phyloP scores from a whole-genome alignment of 2,113 vertebrate species.

The Protobothrops flavoviridis region DNA sequence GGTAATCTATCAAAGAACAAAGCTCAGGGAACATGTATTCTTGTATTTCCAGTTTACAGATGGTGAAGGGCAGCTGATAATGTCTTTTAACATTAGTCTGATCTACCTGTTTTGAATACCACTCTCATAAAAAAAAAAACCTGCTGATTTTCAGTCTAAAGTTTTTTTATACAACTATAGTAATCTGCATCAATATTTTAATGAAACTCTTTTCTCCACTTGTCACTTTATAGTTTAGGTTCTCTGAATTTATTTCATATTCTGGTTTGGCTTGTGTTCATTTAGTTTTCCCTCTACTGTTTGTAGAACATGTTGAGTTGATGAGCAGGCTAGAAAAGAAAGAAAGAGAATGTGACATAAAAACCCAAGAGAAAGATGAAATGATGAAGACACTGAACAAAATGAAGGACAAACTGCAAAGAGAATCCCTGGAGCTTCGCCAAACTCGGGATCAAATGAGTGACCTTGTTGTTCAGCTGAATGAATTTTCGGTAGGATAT shows the following conservation, averaged over 20 bases:
- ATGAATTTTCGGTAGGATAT: constrained; percentile 80
- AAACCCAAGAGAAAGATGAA: constrained; percentile 94
- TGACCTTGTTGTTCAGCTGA: constrained; percentile 85
- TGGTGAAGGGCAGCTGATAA: neutral
- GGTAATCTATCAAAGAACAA: neutral
- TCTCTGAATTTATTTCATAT: neutral
- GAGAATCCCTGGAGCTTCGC: constrained; percentile 90
- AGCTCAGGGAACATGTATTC: fast-evolving
- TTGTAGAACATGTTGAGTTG: constrained; percentile 87
- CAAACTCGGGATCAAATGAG: constrained; percentile 88
- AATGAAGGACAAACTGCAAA: constrained; percentile 98
- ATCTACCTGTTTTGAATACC: neutral
- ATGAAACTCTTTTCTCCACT: neutral
- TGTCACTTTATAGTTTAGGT: neutral
- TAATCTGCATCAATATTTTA: neutral
- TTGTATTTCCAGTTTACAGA: neutral
- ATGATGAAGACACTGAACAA: constrained; percentile 99
- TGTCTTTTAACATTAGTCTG: neutral
- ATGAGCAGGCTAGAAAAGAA: constrained; percentile 88
- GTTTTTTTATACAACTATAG: neutral
- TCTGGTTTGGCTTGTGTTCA: neutral
- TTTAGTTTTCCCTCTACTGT: neutral
- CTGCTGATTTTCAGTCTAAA: neutral
- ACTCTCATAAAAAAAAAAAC: neutral
- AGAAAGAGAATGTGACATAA: constrained; percentile 93